Evolutionary conservation across 2,888 invertebrate genomes (phyloP), one percentile per base, ranked within the genome.

Genomic region (Sminthurinus aureus): DNA sequence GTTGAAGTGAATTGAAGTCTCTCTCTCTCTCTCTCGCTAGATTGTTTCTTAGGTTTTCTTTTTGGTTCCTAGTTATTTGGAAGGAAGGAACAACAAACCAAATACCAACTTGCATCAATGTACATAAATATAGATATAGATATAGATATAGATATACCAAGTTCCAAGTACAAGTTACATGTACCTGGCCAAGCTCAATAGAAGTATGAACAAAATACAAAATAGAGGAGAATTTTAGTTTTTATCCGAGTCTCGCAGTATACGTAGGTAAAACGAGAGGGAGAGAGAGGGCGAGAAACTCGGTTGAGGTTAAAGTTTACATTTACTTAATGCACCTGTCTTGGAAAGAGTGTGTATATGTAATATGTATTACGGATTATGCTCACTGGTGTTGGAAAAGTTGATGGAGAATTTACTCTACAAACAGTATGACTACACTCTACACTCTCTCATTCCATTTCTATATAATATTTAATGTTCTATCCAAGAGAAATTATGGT

Each of bases 261-360:
- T 69, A 58, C 50, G 6, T 38, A 76, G 52, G n/a, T 9, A 20
- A 52, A 6, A 52, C 4, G 18, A 69, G 6, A 75, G 75, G n/a
- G 15, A 51, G 75, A 51, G 18, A 69, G 6, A 75, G 75, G n/a
- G 15, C 4, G 75, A 51, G 79, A 50, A 26, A 58, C 22, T 12
- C 18, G 75, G 24, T 64, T n/a, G 26, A 67, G 79, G 79, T 66
- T 79, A 26, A 81, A 73, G 80, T 58, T 81, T 75, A 64, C 81
- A 73, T 58, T 81, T 75, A 64, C 81, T 73, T 81, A 81, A 73
- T 74, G 73, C 74, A 81, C 81, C 81, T 81, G 81, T 81, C 74
- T 51, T n/a, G 64, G 38, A 69, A 38, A 22, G 38, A 69, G 38
- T 24, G 71, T 38, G 79, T 67, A 18, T 58, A 52, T 52, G 13